Percentiles rank a stretch among this genome's conserved stretches.
These are phyloP conservation scores for Proales similis DNA, from an alignment of 1,140 invertebrate genomes.

Conservation along the genomic window DNA sequence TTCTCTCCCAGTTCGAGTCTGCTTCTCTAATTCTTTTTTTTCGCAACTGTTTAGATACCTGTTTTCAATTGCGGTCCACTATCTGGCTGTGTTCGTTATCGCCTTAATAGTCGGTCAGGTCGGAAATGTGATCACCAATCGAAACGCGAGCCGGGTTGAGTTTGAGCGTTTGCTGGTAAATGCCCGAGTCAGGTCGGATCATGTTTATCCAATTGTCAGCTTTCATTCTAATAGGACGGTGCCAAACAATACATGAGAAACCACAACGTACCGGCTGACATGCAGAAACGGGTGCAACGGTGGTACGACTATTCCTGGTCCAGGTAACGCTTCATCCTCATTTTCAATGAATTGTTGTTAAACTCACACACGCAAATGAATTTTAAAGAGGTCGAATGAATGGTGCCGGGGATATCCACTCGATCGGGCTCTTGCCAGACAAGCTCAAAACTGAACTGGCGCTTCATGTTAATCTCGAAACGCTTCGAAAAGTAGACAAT, in stretches of 20 bases:
- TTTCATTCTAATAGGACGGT: conserved; percentile 63
- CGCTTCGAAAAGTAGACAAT: conserved; percentile 91
- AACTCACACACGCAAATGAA: conserved; percentile 7
- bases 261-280: conserved; percentile 86
- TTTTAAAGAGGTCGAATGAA: conserved; percentile 74
- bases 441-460: conserved; percentile 92
- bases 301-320: conserved; percentile 98
- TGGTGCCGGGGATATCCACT: conserved; percentile 82
- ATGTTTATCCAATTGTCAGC: background rate
- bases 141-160: conserved; percentile 89
- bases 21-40: background rate
- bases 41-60: conserved; percentile 10
- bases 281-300: conserved; percentile 81
- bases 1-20: background rate
- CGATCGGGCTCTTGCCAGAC: conserved; percentile 80
- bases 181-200: conserved; percentile 5
- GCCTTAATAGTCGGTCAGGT: conserved; percentile 62
- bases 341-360: background rate
- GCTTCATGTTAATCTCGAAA: conserved; percentile 85
- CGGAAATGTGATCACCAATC: conserved; percentile 90
- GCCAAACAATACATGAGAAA: conserved; percentile 94
- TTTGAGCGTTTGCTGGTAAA: conserved; percentile 76
- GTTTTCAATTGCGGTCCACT: conserved; percentile 31
- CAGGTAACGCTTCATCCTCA: conserved; percentile 52
- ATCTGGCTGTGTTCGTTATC: conserved; percentile 32